Percentiles rank a stretch among this genome's conserved stretches.
Conservation (phyloP, 2,888 invertebrate species). For the Neria commutata region DNA sequence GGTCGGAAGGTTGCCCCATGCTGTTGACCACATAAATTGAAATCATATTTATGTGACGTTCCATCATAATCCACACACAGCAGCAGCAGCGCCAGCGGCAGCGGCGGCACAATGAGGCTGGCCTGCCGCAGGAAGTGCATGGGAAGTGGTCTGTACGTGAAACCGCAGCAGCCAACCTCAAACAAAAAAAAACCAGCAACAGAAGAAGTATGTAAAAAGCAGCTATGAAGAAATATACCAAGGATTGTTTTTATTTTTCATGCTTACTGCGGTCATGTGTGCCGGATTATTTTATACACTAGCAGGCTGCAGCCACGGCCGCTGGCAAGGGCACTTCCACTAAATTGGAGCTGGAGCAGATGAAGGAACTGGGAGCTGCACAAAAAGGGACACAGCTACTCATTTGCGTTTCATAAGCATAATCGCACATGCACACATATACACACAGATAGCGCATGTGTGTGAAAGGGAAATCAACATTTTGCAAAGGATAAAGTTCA, state of each 20-base stretch:
- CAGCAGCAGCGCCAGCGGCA: background rate
- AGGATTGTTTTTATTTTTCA: slow-evolving; percentile 10
- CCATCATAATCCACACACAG: slow-evolving; percentile 17
- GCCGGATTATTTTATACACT: slow-evolving; percentile 50
- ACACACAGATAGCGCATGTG: no score
- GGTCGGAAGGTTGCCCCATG: no score
- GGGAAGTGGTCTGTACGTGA: background rate
- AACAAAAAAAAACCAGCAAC: slow-evolving; percentile 10
- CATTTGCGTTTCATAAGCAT: slow-evolving; percentile 45
- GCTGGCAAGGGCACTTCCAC: slow-evolving; percentile 4
- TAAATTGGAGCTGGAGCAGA: slow-evolving; percentile 7
- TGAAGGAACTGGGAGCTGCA: background rate
- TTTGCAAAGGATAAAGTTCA: slow-evolving; percentile 1
- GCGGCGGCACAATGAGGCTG: background rate
- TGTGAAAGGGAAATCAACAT: background rate
- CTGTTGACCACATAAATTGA: slow-evolving; percentile 19
- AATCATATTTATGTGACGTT: slow-evolving; percentile 26
- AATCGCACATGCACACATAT: slow-evolving; percentile 39
- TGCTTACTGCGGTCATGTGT: slow-evolving; percentile 54
- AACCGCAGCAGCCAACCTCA: background rate
- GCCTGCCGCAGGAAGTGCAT: background rate
- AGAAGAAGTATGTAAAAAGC: slow-evolving; percentile 25
- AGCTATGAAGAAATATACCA: slow-evolving; percentile 25
- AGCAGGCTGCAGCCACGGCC: background rate
- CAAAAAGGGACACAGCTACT: slow-evolving; percentile 40